Evolutionary conservation across 2,888 invertebrate genomes (phyloP).

Genomic region (Melanotus villosus): DNA sequence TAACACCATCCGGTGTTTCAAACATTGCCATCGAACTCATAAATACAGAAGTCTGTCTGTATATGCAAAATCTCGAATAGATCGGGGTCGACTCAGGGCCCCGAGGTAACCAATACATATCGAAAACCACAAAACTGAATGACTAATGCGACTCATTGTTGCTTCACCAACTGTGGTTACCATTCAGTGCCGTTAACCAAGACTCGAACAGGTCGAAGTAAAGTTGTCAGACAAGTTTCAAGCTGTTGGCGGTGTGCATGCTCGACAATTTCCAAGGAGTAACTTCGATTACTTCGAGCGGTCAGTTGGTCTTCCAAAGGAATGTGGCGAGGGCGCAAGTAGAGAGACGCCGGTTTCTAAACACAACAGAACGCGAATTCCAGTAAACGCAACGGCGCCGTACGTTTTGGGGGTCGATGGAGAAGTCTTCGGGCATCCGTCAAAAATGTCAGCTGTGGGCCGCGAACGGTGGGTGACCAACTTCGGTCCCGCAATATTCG

Average conservation of each 20-base stretch:
- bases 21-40: not conserved
- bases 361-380: not conserved
- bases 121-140: slow-evolving; percentile 39
- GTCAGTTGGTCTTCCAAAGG: slow-evolving; percentile 29
- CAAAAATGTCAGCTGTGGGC: slow-evolving; percentile 22
- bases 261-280: slow-evolving; percentile 34
- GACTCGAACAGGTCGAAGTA: slow-evolving; percentile 53
- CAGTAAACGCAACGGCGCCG: not conserved
- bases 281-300: slow-evolving; percentile 38
- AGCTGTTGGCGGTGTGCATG: slow-evolving; percentile 46
- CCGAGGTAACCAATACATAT: slow-evolving; percentile 8
- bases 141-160: slow-evolving; percentile 52
- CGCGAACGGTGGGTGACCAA: slow-evolving; percentile 19
- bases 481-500: not conserved
- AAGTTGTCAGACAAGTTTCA: slow-evolving; percentile 58
- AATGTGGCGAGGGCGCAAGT: slow-evolving; percentile 9
- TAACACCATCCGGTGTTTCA: too few species aligned
- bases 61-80: not conserved
- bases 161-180: slow-evolving; percentile 47
- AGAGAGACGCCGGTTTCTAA: slow-evolving; percentile 1
- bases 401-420: slow-evolving; percentile 4
- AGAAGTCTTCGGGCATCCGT: not conserved
- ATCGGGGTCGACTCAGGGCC: slow-evolving; percentile 13
- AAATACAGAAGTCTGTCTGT: not conserved
- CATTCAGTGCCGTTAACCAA: slow-evolving; percentile 54